Evolutionary conservation across 2,797 vertebrate species (phyloP), one percentile per base, ranked within the genome.

Genomic region (Sorex maritimensis): DNA sequence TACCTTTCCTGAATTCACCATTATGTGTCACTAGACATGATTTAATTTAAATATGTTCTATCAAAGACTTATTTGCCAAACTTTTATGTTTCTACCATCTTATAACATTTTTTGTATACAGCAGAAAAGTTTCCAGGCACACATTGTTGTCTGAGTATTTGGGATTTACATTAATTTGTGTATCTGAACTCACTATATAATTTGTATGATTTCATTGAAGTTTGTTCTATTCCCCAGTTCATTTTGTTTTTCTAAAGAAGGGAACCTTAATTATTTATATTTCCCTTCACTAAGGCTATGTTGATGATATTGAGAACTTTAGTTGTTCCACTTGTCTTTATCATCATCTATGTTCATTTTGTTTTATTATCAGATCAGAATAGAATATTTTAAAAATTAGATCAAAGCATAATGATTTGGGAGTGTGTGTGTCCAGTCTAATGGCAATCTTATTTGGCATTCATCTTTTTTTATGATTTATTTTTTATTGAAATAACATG

Each of bases 131-230:
- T 80, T 84, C 30, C 38, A 67, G n/a, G 8, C 86, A 14, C n/a
- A 63, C n/a, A 65, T 61, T 69, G 24, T 75, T 69, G 28, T 71
- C 30, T 73, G 26, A 90, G 46, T 93, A 68, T 92, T 84, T 87
- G 24, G 44, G 24, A 11, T 52, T 52, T 52, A 52, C 5, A 52
- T 52, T 52, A 4, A 92, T 87, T n/a, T 68, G 19, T 49, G 46
- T 88, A 81, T 80, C 44, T 52, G 28, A 24, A 30, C 69, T 91
- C 79, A 52, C 49, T 52, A 8, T 52, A 52, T 52, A 52, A 52
- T 52, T 52, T 52, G 49, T 52, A 52, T 14, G 13, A 11, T 52
- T 52, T 72, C 52, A 13, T 84, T 67, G 49, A 81, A 89, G 58
- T 79, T 88, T 11, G 2, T 81, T 73, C 0, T 83, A 41, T 74